Evolutionary conservation across 2,888 invertebrate genomes (phyloP), one percentile per base, ranked within the genome.

Genomic region (Hirtodrosophila duncani): DNA sequence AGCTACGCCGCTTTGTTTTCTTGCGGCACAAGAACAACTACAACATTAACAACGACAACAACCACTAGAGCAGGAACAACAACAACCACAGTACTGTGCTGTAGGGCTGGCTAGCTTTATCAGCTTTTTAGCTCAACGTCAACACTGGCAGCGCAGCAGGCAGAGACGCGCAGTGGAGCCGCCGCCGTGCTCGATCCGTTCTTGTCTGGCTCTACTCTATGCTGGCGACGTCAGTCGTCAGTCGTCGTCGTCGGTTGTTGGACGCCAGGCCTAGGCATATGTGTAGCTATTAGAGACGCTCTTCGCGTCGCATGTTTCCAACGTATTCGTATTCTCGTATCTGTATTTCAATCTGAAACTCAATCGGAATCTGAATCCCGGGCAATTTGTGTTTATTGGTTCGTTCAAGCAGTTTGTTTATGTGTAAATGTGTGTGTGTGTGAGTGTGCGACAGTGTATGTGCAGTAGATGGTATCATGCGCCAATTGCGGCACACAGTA

Each of bases 401-500:
- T 26, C n/a, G n/a, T n/a, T n/a, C n/a, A n/a, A n/a, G n/a, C 27
- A 39, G 38, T 57, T 44, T 36, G 36, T 57, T 29, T 51, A 38
- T 42, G 21, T 51, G 20, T 3, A 6, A 8, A n/a, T 41, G 29
- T 13, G 18, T 30, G 17, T 34, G 23, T 20, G 26, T 23, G 23
- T 37, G 48, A 36, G 49, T 23, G 27, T 16, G 36, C 44, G 37
- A 29, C 31, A 42, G 33, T 24, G 9, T 36, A 21, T 37, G 10
- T 42, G 30, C 50, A 41, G 57, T 55, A 50, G 53, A 49, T 57
- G 63, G 69, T 79, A 79, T 79, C 74, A 68, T 58, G 57, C 60
- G 65, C 59, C 69, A 67, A 68, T 69, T 69, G 69, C 55, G 48
- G 49, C 71, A 62, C n/a, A n/a, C n/a, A n/a, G n/a, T n/a, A n/a